Conservation (phyloP, 2,113 vertebrate species). For the Lasiurus borealis region DNA sequence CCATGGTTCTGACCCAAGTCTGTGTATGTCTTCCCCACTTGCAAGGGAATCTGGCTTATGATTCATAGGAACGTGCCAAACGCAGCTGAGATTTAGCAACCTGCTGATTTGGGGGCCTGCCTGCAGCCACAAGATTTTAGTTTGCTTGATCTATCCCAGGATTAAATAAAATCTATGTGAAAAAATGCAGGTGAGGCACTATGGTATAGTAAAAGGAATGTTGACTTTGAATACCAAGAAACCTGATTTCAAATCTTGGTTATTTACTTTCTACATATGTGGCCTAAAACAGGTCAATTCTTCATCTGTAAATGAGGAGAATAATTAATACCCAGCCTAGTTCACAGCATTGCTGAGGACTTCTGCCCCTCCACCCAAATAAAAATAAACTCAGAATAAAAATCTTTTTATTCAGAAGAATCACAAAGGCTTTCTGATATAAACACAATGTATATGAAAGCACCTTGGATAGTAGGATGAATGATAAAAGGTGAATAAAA, state of each 20-base stretch:
- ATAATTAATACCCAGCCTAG: neutral
- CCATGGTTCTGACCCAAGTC: neutral
- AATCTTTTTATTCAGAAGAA: constrained; percentile 29
- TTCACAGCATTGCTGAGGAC: neutral
- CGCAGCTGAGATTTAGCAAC: neutral
- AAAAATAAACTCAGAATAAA: constrained; percentile 52
- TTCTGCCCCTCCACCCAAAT: neutral
- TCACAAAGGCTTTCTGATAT: neutral
- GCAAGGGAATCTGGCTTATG: neutral
- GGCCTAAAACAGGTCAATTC: neutral
- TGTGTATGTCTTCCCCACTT: neutral
- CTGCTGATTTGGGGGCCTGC: neutral
- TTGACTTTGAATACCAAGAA: neutral
- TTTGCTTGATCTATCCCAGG: neutral
- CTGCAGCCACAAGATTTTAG: neutral
- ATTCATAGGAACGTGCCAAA: constrained; percentile 13
- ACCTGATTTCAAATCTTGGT: neutral
- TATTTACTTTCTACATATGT: neutral
- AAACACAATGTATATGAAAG: neutral
- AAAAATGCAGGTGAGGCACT: constrained; percentile 6
- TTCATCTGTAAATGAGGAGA: neutral
- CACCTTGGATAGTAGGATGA: neutral
- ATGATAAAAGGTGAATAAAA: neutral
- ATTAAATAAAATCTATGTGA: constrained; percentile 3
- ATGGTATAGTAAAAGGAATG: neutral